A percentile compares a stretch with the other conserved stretches of the same genome.
These are phyloP conservation scores for Ceyx margarethae DNA, from an alignment of 2,113 vertebrate species.

Conservation along the genomic window DNA sequence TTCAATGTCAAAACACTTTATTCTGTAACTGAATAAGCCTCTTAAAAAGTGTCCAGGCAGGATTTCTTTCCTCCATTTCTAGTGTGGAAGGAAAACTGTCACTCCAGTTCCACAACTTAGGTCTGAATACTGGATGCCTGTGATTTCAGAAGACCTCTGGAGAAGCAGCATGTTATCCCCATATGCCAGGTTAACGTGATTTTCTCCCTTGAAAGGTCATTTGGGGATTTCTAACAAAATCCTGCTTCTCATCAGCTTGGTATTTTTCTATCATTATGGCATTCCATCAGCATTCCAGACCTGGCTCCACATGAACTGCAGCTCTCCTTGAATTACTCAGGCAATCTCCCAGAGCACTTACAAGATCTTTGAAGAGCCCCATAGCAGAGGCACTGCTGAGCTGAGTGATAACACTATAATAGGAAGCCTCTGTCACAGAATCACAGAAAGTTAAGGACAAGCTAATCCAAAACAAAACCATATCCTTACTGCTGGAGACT, in stretches of 20 bases:
- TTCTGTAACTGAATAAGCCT: background rate
- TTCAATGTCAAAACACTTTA: background rate
- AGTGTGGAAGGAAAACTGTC: background rate
- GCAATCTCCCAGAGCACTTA: background rate
- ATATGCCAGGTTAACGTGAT: background rate
- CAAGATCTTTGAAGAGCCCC: background rate
- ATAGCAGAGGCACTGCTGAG: background rate
- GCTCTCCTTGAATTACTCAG: background rate
- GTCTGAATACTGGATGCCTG: background rate
- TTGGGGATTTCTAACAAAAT: background rate
- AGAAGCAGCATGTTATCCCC: background rate
- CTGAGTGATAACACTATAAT: background rate
- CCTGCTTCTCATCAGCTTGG: background rate
- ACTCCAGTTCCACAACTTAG: background rate
- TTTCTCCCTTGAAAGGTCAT: background rate
- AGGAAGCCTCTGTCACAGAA: background rate
- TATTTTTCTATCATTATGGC: background rate
- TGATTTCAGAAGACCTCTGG: background rate
- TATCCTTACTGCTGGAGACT: background rate
- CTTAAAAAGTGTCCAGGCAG: background rate
- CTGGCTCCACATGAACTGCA: background rate
- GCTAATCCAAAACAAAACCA: background rate
- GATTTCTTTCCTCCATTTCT: background rate
- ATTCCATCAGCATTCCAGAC: background rate
- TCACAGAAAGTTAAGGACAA: background rate